Percentiles rank a stretch among this genome's conserved stretches.
Evolutionary conservation across 2,113 vertebrate species (phyloP).

Genomic region (Chinchilla lanigera): DNA sequence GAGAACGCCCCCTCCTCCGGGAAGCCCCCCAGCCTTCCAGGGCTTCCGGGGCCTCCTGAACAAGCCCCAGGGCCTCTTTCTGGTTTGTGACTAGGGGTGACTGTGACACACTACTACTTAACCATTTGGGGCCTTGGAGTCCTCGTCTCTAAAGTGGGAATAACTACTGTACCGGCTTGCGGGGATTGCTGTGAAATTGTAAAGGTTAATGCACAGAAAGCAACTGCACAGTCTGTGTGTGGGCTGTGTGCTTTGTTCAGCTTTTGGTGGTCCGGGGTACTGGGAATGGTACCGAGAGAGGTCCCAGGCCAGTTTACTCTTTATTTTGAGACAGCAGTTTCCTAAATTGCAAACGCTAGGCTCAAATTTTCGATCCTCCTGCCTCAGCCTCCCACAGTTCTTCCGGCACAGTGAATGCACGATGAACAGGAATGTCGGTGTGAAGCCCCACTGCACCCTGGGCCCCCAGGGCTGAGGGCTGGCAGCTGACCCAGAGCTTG

Average conservation of each 20-base stretch:
- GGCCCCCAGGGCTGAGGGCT: not conserved
- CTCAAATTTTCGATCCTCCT: too few species aligned
- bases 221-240: not conserved
- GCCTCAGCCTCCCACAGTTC: not conserved
- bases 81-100: not conserved
- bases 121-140: not conserved
- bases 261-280: not conserved
- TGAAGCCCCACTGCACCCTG: not conserved
- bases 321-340: not conserved
- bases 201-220: not conserved
- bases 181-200: not conserved
- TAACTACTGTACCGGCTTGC: not conserved
- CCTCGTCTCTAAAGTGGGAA: not conserved
- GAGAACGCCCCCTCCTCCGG: not conserved
- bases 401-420: not conserved
- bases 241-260: not conserved
- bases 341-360: not conserved
- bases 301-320: not conserved
- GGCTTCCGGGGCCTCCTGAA: not conserved
- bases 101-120: not conserved
- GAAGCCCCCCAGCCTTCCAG: not conserved
- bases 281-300: too few species aligned
- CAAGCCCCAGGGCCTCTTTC: not conserved
- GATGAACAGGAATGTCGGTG: not conserved
- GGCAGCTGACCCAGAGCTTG: not conserved